Base-by-base conservation (phyloP, 1,140 invertebrate species). In the Bilobella aurantiaca region DNA sequence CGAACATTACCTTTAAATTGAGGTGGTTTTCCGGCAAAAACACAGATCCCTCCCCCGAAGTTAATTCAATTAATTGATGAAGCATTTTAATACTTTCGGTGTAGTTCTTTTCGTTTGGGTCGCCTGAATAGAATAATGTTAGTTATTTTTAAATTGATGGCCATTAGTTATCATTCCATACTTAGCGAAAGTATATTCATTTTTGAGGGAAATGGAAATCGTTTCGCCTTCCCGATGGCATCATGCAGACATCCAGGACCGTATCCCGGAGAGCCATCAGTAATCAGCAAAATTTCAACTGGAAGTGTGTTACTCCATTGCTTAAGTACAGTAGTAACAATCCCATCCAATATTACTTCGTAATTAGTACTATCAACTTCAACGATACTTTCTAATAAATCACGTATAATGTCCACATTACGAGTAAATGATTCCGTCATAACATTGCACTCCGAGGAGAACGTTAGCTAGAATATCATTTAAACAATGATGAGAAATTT, bases 341-440 rank as follows among this genome's bases (percentile, higher is more conserved):
- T 83, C 49, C 86, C 88, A 72, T 84, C 81, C 1, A 94, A 77
- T 18, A 86, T 89, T 23, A 83, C 82, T 75, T 91, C 86, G 66
- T 93, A 83, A 74, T 85, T 88, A 3, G 90, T 91, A 77, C 89
- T 90, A 70, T 93, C 91, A 77, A 85, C 87, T 74, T 89, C 86
- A 72, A 90, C 87, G 8, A 91, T 78, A 63, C 82, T 82, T 68
- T 83, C 81, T 12, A 94, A 74, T 74, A 88, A 87, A 25, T 78
- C 76, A 75, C 86, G 85, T 62, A 95, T 86, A 3, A 76, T 77
- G 64, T 89, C 88, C 79, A 88, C 90, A 74, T 95, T 90, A 73
- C 91, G 79, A 0, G 91, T 94, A 74, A 94, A 94, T 0, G 63
- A 60, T 25, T 86, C 82, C 37, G 85, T 86, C 37, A 87, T 76